phyloP scores from a whole-genome alignment of 2,797 vertebrate genomes.

The Fundulus diaphanus region DNA sequence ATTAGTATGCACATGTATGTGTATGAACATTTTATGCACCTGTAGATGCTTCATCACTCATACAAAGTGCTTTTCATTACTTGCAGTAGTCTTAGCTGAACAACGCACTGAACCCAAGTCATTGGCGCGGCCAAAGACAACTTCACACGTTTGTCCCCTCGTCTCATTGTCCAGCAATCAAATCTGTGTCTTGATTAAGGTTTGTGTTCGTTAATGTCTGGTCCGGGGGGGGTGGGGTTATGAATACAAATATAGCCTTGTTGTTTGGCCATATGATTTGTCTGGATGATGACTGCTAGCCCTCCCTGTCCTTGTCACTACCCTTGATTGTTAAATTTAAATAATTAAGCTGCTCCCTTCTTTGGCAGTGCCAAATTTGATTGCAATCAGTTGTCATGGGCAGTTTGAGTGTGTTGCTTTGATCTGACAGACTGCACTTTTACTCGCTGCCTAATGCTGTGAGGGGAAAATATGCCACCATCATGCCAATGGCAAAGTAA shows the following conservation, averaged over 20 bases:
- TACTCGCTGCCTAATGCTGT: conserved; percentile 1
- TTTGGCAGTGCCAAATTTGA: conserved; percentile 5
- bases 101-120: conserved; percentile 25
- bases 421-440: conserved; percentile 1
- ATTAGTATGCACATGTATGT: too few relatives aligned
- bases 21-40: too few relatives aligned
- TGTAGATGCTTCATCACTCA: conserved; percentile 10
- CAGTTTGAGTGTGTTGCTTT: conserved; percentile 31
- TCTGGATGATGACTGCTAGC: conserved; percentile 38
- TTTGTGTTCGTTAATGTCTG: conserved; percentile 13
- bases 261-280: conserved; percentile 40
- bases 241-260: conserved; percentile 39
- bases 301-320: conserved; percentile 26
- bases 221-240: conserved; percentile 30
- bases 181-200: conserved; percentile 51
- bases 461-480: too few relatives aligned
- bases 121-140: conserved; percentile 16
- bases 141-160: conserved; percentile 1
- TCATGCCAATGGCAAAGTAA: too few relatives aligned
- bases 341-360: conserved; percentile 37
- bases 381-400: conserved; percentile 19
- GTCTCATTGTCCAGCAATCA: conserved; percentile 45
- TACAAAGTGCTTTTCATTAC: conserved; percentile 28
- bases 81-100: conserved; percentile 31
- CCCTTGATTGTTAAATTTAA: conserved; percentile 34